Conservation (phyloP, 2,113 vertebrate species). For the Ptilonorhynchus violaceus region DNA sequence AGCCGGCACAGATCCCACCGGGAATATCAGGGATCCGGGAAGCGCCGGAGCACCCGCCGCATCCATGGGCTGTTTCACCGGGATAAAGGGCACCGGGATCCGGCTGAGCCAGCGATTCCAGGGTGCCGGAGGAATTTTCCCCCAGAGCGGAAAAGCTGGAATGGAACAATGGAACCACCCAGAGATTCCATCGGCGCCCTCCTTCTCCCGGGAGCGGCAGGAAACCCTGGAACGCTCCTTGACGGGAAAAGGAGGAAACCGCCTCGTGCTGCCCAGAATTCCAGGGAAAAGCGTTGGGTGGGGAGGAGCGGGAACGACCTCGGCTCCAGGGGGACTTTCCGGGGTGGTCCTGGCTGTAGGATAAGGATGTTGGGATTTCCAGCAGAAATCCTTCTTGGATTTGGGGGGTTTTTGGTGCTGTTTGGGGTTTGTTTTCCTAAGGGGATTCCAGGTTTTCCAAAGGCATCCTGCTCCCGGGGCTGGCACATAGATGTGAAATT, state of each 20-base stretch:
- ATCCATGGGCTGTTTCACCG: fast-evolving
- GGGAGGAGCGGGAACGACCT: background rate
- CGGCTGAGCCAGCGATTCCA: background rate
- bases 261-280: background rate
- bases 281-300: background rate
- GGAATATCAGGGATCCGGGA: background rate
- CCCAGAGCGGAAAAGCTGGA: background rate
- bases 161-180: background rate
- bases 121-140: too few relatives aligned
- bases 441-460: background rate
- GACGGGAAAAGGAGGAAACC: slow-evolving; percentile 29
- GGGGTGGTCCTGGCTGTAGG: background rate
- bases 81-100: background rate
- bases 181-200: background rate
- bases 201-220: background rate
- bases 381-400: background rate
- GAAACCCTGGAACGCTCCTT: background rate
- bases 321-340: background rate
- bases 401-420: too few relatives aligned
- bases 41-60: background rate
- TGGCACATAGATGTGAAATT: too few relatives aligned
- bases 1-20: background rate
- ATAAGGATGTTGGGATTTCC: background rate
- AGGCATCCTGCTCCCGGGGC: background rate
- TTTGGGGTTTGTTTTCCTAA: too few relatives aligned